These are phyloP conservation scores for Andrena hattorfiana DNA, from an alignment of 2,888 invertebrate genomes.

Conservation along the genomic window DNA sequence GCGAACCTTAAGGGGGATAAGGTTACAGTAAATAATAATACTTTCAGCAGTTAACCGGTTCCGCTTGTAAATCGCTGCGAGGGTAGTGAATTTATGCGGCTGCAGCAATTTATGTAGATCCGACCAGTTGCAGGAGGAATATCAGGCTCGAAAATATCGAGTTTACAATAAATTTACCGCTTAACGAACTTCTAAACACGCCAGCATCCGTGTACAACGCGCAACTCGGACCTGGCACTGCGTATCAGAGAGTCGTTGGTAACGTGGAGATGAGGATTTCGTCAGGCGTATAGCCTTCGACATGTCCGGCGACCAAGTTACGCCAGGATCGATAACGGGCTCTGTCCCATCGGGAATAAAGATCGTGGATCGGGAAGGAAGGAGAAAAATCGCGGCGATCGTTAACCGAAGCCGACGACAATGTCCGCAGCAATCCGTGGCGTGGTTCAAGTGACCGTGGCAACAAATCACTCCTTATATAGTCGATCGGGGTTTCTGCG, in stretches of 20 bases:
- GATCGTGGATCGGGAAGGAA: not conserved
- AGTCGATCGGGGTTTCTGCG: slow-evolving; percentile 68
- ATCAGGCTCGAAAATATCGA: slow-evolving; percentile 18
- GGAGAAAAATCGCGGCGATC: slow-evolving; percentile 24
- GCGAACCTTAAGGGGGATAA: slow-evolving; percentile 29
- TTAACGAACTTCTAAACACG: slow-evolving; percentile 21
- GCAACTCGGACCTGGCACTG: not conserved
- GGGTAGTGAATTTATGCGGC: slow-evolving; percentile 37
- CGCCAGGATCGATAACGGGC: not conserved
- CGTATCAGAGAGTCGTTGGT: not conserved
- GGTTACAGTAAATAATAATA: slow-evolving; percentile 42
- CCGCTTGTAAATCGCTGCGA: slow-evolving; percentile 14
- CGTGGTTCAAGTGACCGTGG: slow-evolving; percentile 35
- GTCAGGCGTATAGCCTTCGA: not conserved
- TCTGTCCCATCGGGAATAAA: slow-evolving; percentile 11
- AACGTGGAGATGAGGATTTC: not conserved
- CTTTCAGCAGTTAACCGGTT: slow-evolving; percentile 55
- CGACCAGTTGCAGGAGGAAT: slow-evolving; percentile 23
- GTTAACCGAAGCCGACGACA: slow-evolving; percentile 48
- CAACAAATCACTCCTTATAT: slow-evolving; percentile 72
- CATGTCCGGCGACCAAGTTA: not conserved
- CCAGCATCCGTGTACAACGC: not conserved
- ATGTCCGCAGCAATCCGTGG: slow-evolving; percentile 47
- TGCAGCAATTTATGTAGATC: slow-evolving; percentile 41
- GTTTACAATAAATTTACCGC: slow-evolving; percentile 47